Base-by-base conservation (phyloP, 2,888 invertebrate genomes). In the Apamea epomidion region DNA sequence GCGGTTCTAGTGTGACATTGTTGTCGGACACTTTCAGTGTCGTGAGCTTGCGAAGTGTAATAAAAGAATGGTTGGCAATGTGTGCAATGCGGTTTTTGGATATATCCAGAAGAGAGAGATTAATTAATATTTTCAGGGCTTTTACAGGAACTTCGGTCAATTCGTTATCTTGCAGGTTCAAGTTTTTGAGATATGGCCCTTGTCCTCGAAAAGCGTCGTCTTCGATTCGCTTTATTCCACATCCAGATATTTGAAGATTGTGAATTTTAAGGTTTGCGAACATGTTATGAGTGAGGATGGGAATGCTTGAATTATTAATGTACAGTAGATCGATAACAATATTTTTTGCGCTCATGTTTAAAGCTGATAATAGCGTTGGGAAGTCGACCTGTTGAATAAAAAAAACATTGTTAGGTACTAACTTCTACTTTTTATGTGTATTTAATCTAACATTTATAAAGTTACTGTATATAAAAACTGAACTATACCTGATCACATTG, bases 1-100 rank as follows among this genome's bases (percentile, higher is more conserved):
- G 97, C 0, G 97, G 91, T 6, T 98, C 97, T 85, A 99, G 93
- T 7, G 98, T 98, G 0, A 99, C 97, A 93, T 99, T 99, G 93
- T 99, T 99, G 92, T 99, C 99, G 7, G 99, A 98, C 75, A 99
- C 93, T 94, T 99, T 99, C 25, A 99, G 94, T 0, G 99, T 99
- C 29, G 98, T 98, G 75, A 99, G 95, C 92, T 98, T 98, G 68
- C 96, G 96, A 25, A 99, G 97, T 0, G 98, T 98, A 60, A 96
- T 96, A 92, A 99, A 99, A 0, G 99, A 98, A 82, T 98, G 97
- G 86, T 98, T 98, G n/a, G 98, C 98, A 83, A 99, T 98, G 69
- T 96, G 94, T 5, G 97, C 97, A 76, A 99, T 98, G 85, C 97
- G 97, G 94, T 99, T 99, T 93, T 98, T 98, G 0, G 99, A 99